Base-by-base conservation (phyloP, 2,113 vertebrate genomes). In the Suncus etruscus region DNA sequence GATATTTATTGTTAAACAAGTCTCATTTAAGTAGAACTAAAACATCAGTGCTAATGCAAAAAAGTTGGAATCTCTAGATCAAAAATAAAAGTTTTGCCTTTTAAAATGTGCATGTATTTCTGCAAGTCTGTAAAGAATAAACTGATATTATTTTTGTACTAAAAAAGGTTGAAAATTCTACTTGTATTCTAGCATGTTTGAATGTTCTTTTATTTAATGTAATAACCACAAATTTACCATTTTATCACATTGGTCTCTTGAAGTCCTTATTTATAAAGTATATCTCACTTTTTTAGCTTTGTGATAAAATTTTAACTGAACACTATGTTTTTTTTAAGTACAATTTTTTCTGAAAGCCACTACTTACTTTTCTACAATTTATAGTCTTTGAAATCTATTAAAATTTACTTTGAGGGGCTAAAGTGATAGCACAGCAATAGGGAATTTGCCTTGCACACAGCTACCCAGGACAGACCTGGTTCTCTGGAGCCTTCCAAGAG, bases 1-100 rank as follows among this genome's bases (percentile, higher is more conserved):
- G 75, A 87, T 65, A 48, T 12, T 92, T 24, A 89, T 95, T 82
- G 86, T 93, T 96, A 94, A 97, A 94, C 0, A 66, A 74, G 31
- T 87, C 81, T 79, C 94, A 89, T 95, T 96, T 96, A 96, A 95
- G 87, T 75, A 83, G 78, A 95, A 65, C 8, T 15, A 39, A 48
- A 78, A 8, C 54, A 79, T 50, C 47, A 77, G 9, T 73, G 78
- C 77, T 94, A 95, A 96, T 91, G 89, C 70, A 87, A 86, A 89
- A 81, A 39, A 87, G 15, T 32, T 80, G 82, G 77, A 93, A 95
- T 94, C 47, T 76, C 58, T 70, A 84, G 76, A 75, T 92, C 94
- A 18, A 78, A 69, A 84, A 45, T 58, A 29, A 20, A 39, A 0
- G 51, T 91, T 86, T 54, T 86, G 18, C 1, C 5, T 90, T 96